Evolutionary conservation across 1,140 invertebrate species (phyloP), one percentile per base, ranked within the genome.

Genomic region (Lamellibrachia luymesi): DNA sequence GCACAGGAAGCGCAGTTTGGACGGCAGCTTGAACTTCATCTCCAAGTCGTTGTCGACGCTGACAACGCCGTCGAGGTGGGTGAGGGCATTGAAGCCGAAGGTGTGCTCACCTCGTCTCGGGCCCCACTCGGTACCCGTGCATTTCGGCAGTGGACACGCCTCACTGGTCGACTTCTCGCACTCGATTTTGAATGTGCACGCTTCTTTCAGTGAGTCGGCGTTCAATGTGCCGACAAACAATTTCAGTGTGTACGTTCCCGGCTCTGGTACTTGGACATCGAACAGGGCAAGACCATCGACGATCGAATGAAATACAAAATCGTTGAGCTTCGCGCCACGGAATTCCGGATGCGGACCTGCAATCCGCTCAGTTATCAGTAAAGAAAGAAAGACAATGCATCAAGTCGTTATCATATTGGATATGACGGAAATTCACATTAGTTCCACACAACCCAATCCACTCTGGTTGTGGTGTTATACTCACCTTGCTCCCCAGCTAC

Each of bases 61-160:
- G 25, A 96, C 91, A 52, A 96, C 95, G 13, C 96, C 96, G 51
- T 92, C 22, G 17, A 50, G 96, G 94, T 97, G 97, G 2, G 96
- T 97, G 4, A 97, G 93, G 4, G 97, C 97, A 25, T 97, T 95
- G 0, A 98, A 95, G 7, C 97, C 97, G 95, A 98, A 98, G 49
- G 98, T 97, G 93, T 99, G 97, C 38, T 89, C 98, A 0, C 99
- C 99, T 96, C 99, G 99, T 56, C 98, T 98, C 10, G 99, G 99
- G n/a, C 99, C 99, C 99, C 99, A 99, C 97, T 99, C 99, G 2
- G 99, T 99, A 94, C 98, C 98, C 7, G 99, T 99, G 96, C 99
- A 99, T 96, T 99, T 99, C 4, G 99, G 99, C 94, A 99, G 96
- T 0, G 99, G 99, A 27, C 99, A 98, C 98, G 99, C 99, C 95